Conservation (phyloP, 2,113 vertebrate species). For the Tenebrosternarchus preto region DNA sequence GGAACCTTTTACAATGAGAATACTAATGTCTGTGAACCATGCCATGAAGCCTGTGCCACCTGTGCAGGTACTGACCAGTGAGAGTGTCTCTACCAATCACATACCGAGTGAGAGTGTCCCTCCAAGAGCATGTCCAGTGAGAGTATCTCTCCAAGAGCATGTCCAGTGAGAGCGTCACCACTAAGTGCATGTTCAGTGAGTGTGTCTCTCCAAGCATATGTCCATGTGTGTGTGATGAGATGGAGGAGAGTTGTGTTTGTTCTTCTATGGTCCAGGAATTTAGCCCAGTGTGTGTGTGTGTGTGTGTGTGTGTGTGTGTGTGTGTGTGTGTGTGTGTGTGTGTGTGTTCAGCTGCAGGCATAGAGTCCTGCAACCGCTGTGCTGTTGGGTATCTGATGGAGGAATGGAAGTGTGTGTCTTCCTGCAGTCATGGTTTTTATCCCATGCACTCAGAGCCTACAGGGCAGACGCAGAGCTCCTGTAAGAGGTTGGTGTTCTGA, state of each 20-base stretch:
- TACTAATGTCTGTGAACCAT: conserved; percentile 81
- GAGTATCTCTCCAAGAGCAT: neutral
- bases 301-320: conserved; percentile 16
- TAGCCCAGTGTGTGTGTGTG: neutral
- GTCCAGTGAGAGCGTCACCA: neutral
- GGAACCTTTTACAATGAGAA: conserved; percentile 79
- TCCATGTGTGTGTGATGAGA: neutral
- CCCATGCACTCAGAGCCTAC: conserved; percentile 73
- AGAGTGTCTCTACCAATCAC: neutral
- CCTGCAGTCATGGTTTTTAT: conserved; percentile 86
- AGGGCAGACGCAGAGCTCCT: conserved; percentile 74
- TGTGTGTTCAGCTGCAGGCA: conserved; percentile 79
- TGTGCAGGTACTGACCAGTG: conserved; percentile 82
- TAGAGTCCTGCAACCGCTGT: conserved; percentile 83
- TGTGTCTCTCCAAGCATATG: neutral
- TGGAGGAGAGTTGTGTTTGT: neutral
- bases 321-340: conserved; percentile 5
- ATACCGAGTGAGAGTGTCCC: neutral
- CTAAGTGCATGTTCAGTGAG: neutral
- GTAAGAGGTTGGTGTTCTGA: conserved; percentile 78
- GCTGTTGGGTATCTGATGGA: conserved; percentile 86
- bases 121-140: neutral
- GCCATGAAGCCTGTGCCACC: conserved; percentile 85
- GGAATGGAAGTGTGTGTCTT: conserved; percentile 87
- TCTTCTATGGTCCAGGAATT: neutral